Percentiles rank a stretch among this genome's conserved stretches.
These are phyloP conservation scores for Drymonia ruficornis DNA, from an alignment of 2,888 invertebrate genomes.

Conservation along the genomic window DNA sequence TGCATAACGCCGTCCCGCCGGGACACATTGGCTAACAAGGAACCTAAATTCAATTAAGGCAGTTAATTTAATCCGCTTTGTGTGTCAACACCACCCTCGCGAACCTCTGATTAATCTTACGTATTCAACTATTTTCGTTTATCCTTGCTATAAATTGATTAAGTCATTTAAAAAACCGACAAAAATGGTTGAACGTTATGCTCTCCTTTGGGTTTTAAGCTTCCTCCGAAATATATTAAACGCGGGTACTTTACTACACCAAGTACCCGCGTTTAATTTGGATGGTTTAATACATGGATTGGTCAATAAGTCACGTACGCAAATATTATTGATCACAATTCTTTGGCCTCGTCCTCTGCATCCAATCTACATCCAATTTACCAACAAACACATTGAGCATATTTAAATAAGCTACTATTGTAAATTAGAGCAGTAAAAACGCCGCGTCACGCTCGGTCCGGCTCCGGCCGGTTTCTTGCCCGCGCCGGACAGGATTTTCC, in stretches of 20 bases:
- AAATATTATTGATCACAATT: too few species aligned
- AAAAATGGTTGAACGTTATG: too few species aligned
- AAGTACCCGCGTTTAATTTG: too few species aligned
- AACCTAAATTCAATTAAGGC: constrained; percentile 84
- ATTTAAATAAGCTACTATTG: constrained; percentile 33
- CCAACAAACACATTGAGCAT: not conserved
- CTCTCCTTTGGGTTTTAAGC: too few species aligned
- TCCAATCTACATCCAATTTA: too few species aligned
- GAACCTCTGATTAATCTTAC: constrained; percentile 63
- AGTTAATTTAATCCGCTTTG: constrained; percentile 83
- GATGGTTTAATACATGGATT: too few species aligned
- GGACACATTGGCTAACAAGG: constrained; percentile 79
- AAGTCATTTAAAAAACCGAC: not conserved
- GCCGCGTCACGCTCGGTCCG: constrained; percentile 55
- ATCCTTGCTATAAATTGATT: constrained; percentile 9
- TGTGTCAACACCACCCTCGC: constrained; percentile 70
- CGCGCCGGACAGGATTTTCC: constrained; percentile 65
- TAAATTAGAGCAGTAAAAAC: constrained; percentile 56
- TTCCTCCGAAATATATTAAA: too few species aligned
- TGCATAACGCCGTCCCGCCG: constrained; percentile 45
- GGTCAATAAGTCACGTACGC: too few species aligned
- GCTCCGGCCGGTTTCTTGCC: constrained; percentile 53
- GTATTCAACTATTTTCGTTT: constrained; percentile 46
- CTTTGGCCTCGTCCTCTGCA: too few species aligned
- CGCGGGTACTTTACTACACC: too few species aligned